Conservation (phyloP, 2,888 invertebrate genomes). For the Nesidiocoris tenuis region DNA sequence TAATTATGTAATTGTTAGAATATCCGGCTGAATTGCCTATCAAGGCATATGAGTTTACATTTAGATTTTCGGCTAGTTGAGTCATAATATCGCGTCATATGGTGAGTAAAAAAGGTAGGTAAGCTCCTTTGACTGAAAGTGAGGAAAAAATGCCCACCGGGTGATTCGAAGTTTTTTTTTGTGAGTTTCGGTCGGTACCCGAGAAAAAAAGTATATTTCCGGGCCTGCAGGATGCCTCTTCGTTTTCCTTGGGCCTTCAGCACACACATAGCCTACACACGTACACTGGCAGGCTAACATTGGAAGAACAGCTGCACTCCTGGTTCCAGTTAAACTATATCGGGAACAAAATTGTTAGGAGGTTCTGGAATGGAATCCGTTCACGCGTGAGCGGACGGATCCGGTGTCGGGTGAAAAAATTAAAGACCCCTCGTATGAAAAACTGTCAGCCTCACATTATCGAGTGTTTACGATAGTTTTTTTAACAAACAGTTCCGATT, state of each 20-base stretch:
- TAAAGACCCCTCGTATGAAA: too few relatives aligned
- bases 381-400: neutral
- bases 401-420: too few relatives aligned
- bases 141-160: neutral
- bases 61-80: too few relatives aligned
- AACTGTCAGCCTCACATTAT: too few relatives aligned
- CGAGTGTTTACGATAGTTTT: too few relatives aligned
- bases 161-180: neutral
- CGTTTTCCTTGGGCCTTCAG: neutral
- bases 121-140: neutral
- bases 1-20: too few relatives aligned
- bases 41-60: too few relatives aligned
- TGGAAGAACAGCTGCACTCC: neutral
- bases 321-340: neutral
- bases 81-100: neutral
- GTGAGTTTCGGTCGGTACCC: neutral
- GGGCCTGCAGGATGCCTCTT: neutral
- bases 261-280: too few relatives aligned
- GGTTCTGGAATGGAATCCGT: neutral
- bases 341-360: neutral
- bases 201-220: neutral
- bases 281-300: neutral
- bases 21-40: too few relatives aligned
- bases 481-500: too few relatives aligned
- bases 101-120: neutral